Evolutionary conservation across 2,888 invertebrate species (phyloP).

Genomic region (Caradrina kadenii): DNA sequence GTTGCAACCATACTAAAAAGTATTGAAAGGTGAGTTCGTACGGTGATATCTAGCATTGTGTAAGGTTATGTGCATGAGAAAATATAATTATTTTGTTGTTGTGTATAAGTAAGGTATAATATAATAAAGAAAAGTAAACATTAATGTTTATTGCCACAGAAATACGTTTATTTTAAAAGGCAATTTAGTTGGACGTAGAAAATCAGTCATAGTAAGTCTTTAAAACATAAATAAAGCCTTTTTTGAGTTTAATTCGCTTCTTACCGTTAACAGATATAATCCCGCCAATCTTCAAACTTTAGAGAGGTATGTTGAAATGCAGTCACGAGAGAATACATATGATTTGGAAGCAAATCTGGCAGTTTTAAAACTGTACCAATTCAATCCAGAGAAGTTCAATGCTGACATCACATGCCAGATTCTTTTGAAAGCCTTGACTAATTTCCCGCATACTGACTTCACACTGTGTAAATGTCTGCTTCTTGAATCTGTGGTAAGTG

Average conservation of each 20-base stretch:
- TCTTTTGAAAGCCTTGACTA: constrained; percentile 98
- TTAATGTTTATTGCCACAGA: not conserved
- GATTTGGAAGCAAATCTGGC: constrained; percentile 99
- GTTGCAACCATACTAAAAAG: constrained; percentile 97
- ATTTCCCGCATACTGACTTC: constrained; percentile 99
- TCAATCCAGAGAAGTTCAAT: constrained; percentile 97
- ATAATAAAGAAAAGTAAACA: no score
- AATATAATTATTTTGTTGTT: no score
- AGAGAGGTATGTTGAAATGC: constrained; percentile 98
- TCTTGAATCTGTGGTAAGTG: constrained; percentile 91
- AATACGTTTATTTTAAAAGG: not conserved
- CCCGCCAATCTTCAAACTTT: constrained; percentile 97
- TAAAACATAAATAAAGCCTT: not conserved
- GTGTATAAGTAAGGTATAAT: no score
- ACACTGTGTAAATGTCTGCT: constrained; percentile 99
- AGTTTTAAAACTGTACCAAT: constrained; percentile 98
- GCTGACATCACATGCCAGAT: constrained; percentile 96
- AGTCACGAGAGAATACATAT: constrained; percentile 97
- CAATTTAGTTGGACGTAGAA: not conserved
- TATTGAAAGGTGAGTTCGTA: constrained; percentile 95
- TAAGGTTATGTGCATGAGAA: constrained; percentile 31
- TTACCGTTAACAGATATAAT: constrained; percentile 94
- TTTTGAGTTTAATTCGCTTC: not conserved
- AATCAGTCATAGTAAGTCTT: not conserved
- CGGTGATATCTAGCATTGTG: not conserved